phyloP scores from a whole-genome alignment of 2,888 invertebrate species.

The Chrysotoxum bicinctum region DNA sequence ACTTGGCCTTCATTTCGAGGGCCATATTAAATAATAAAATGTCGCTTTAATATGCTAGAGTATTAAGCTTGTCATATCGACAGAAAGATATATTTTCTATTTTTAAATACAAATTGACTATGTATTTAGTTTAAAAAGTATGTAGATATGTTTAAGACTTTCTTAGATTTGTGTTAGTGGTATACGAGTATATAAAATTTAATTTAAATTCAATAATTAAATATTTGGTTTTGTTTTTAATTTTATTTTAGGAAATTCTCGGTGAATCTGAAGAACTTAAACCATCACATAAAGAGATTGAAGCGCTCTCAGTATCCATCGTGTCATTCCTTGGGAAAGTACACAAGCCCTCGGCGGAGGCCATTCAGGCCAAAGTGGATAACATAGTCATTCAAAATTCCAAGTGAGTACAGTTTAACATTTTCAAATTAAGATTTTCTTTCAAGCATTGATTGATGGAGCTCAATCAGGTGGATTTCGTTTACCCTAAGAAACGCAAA shows the following conservation, averaged over 20 bases:
- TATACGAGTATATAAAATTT: too few relatives aligned
- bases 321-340: conserved; percentile 87
- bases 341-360: conserved; percentile 86
- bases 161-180: too few relatives aligned
- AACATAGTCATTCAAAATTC: conserved; percentile 87
- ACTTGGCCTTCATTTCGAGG: conserved; percentile 23
- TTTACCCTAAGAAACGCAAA: too few relatives aligned
- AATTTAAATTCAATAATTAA: too few relatives aligned
- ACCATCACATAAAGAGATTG: conserved; percentile 86
- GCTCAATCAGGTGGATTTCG: too few relatives aligned
- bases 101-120: too few relatives aligned
- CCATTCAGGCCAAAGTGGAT: conserved; percentile 87
- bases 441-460: too few relatives aligned
- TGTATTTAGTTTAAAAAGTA: too few relatives aligned
- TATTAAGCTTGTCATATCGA: not conserved
- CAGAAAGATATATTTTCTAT: too few relatives aligned
- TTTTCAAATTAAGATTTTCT: too few relatives aligned
- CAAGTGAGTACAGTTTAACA: conserved; percentile 82
- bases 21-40: conserved; percentile 24
- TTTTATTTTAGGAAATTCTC: conserved; percentile 86
- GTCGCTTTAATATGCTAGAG: not conserved
- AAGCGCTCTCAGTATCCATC: conserved; percentile 87
- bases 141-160: too few relatives aligned
- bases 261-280: conserved; percentile 88
- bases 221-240: conserved; percentile 54